Base-by-base conservation (phyloP, 2,888 invertebrate genomes). In the Heliconius aoede region DNA sequence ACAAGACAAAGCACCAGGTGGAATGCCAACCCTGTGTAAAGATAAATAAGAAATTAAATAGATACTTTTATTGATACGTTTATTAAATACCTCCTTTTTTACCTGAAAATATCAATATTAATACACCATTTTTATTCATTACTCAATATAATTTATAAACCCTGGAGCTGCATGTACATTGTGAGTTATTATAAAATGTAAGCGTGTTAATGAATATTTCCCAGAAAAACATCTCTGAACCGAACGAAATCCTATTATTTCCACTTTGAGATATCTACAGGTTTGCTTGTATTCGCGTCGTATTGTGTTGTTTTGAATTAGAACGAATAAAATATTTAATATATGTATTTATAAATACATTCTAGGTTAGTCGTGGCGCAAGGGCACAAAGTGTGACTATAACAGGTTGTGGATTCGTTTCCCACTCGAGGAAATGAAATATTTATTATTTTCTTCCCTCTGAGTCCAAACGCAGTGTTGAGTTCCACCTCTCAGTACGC, bases 131-230 rank as follows among this genome's bases (percentile, higher is more conserved):
- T 46, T 46, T 36, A 46, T 46, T 32, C 21, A 64, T 36, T 64
- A 36, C 15, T 64, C 5, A 64, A 64, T 24, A 36, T 24, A 36
- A 36, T 36, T 36, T 36, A 36, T 64, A 64, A 64, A 1, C 36
- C n/a, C 36, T n/a, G 4, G 13, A 36, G n/a, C n/a, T 11, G 11
- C 4, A 1, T 11, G 32, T 64, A 64, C 32, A 64, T 64, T 24
- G n/a, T 64, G 36, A 64, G 13, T 64, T 36, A 36, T 64, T 64
- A 13, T 64, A 64, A n/a, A 64, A 64, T n/a, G 62, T 64, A 64
- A 64, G 24, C n/a, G 24, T 64, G n/a, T 64, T 64, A 36, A 64
- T 64, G 36, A 64, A 64, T 64, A 32, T 64, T 64, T 64, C 64
- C 5, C 4, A 36, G 64, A 64, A 64, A 64, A 36, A 32, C 64